These are phyloP conservation scores for Pseudococcus longispinus DNA, from an alignment of 2,888 invertebrate species.

Conservation along the genomic window DNA sequence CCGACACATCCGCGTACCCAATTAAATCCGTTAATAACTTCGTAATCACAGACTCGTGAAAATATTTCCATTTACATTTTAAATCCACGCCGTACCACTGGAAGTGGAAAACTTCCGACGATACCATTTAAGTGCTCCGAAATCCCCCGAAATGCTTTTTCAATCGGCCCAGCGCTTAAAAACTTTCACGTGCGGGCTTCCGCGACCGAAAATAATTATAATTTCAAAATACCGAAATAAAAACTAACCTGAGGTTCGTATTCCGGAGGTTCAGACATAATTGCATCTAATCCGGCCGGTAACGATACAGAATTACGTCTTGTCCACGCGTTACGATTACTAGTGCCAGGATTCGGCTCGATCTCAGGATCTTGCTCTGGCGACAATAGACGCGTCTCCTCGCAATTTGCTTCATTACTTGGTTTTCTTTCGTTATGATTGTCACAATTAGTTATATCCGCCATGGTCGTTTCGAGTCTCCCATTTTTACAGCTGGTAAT, in stretches of 20 bases:
- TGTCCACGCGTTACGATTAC: slow-evolving; percentile 61
- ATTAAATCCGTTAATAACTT: not conserved
- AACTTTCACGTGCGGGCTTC: not conserved
- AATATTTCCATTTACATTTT: not conserved
- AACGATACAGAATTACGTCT: slow-evolving; percentile 78
- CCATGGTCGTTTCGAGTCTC: slow-evolving; percentile 32
- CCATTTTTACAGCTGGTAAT: slow-evolving; percentile 48
- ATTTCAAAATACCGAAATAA: not conserved
- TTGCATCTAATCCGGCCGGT: slow-evolving; percentile 73
- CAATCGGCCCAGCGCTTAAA: not conserved
- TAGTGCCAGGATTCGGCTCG: not conserved
- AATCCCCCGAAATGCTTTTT: slow-evolving; percentile 18
- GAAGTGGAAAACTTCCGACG: not conserved
- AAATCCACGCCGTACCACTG: not conserved
- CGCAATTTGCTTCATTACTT: slow-evolving; percentile 2
- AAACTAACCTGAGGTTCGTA: slow-evolving; percentile 61
- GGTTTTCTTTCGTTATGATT: slow-evolving; percentile 6
- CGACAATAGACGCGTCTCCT: not conserved
- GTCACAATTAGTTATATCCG: slow-evolving; percentile 52
- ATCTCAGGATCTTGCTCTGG: not conserved
- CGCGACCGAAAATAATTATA: not conserved
- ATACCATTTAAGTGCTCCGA: slow-evolving; percentile 17
- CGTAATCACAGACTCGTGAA: not conserved
- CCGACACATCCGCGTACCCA: not conserved
- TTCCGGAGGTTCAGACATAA: slow-evolving; percentile 68